phyloP scores from a whole-genome alignment of 1,140 invertebrate genomes.

The Pinna nobilis region DNA sequence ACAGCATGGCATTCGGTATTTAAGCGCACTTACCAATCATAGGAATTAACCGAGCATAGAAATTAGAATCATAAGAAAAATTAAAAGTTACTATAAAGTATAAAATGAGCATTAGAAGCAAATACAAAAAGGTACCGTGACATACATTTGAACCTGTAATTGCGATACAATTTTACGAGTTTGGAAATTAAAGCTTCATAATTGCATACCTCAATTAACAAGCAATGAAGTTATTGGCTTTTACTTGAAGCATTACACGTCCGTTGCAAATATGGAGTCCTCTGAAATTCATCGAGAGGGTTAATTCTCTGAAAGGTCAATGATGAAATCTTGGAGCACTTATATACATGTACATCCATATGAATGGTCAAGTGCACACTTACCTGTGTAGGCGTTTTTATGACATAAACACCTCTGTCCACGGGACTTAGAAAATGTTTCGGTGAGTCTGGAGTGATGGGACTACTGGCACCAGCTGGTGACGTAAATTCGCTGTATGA shows the following conservation, averaged over 20 bases:
- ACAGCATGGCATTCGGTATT: too few species aligned
- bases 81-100: too few species aligned
- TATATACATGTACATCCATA: too few species aligned
- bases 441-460: constrained; percentile 42
- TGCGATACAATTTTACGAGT: too few species aligned
- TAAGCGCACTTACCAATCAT: too few species aligned
- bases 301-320: not conserved
- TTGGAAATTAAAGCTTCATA: too few species aligned
- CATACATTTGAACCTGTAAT: too few species aligned
- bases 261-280: not conserved
- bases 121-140: too few species aligned
- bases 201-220: not conserved
- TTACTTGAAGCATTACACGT: not conserved
- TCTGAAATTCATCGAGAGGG: not conserved
- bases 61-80: too few species aligned
- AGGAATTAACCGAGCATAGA: too few species aligned
- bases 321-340: not conserved
- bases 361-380: too few species aligned
- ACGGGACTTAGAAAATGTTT: constrained; percentile 42
- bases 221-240: not conserved
- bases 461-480: not conserved
- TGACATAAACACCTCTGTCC: constrained; percentile 40
- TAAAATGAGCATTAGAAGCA: too few species aligned
- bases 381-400: constrained; percentile 26
- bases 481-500: constrained; percentile 1